Conservation (phyloP, 2,888 invertebrate genomes). For the Caenorhabditis zanzibari region DNA sequence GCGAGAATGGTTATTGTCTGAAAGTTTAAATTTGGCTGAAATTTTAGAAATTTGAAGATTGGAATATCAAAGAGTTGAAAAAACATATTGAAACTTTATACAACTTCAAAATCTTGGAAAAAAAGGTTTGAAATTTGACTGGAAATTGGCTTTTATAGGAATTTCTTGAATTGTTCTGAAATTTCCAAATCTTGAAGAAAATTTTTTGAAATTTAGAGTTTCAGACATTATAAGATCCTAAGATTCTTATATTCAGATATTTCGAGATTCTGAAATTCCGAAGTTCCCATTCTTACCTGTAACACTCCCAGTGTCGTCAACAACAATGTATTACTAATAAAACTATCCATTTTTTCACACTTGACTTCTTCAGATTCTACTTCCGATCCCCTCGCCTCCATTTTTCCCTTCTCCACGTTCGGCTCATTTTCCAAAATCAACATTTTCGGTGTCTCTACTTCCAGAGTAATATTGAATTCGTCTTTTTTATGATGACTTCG, state of each 20-base stretch:
- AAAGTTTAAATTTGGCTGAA: not conserved
- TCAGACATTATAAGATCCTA: too few relatives aligned
- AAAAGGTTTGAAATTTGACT: too few relatives aligned
- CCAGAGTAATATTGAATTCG: conserved; percentile 53
- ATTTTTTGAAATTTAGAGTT: too few relatives aligned
- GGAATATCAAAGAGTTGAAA: too few relatives aligned
- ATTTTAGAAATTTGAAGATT: not conserved
- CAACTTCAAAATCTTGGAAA: not conserved
- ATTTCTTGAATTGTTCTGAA: not conserved
- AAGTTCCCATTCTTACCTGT: conserved; percentile 32
- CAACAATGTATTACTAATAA: conserved; percentile 32
- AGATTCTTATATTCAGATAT: not conserved
- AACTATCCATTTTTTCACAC: conserved; percentile 15
- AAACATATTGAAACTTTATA: too few relatives aligned
- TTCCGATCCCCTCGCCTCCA: not conserved
- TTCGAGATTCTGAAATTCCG: too few relatives aligned
- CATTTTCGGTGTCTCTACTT: conserved; percentile 54
- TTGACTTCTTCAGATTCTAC: not conserved
- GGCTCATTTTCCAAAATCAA: conserved; percentile 57
- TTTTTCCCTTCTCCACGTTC: conserved; percentile 22
- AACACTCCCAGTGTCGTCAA: conserved; percentile 40
- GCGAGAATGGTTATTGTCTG: conserved; percentile 54
- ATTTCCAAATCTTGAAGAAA: not conserved
- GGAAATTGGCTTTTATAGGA: too few relatives aligned
- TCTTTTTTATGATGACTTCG: conserved; percentile 43